Percentiles rank a stretch among this genome's conserved stretches.
Conservation (phyloP, 1,140 invertebrate genomes). For the Camponotus floridanus region DNA sequence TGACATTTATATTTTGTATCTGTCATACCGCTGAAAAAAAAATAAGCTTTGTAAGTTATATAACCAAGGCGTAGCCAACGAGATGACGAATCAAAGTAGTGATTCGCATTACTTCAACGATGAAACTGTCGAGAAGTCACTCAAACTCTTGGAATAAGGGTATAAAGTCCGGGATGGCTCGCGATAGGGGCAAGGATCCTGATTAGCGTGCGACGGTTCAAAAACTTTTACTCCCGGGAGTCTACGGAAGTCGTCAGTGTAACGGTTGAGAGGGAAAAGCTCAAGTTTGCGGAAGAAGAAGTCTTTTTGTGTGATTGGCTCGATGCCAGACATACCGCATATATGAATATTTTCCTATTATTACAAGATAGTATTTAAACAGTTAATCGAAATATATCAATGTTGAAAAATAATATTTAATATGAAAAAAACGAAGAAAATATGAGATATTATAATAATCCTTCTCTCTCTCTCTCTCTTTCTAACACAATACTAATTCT, state of each 20-base stretch:
- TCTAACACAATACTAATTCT: too few relatives aligned
- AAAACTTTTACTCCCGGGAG: slow-evolving; percentile 74
- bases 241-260: slow-evolving; percentile 66
- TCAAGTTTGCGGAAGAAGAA: slow-evolving; percentile 61
- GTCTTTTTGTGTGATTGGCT: slow-evolving; percentile 74
- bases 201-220: slow-evolving; percentile 76
- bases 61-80: background rate
- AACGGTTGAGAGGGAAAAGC: slow-evolving; percentile 50
- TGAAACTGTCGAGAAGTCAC: background rate
- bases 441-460: background rate
- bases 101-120: slow-evolving; percentile 24
- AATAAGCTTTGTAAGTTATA: background rate
- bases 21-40: background rate
- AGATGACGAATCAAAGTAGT: background rate
- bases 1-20: slow-evolving; percentile 10
- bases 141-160: slow-evolving; percentile 2
- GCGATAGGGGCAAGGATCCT: slow-evolving; percentile 59
- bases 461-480: too few relatives aligned
- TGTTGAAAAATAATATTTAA: slow-evolving; percentile 59
- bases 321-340: slow-evolving; percentile 73
- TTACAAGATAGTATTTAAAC: slow-evolving; percentile 75
- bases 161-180: slow-evolving; percentile 34
- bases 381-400: slow-evolving; percentile 76
- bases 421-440: background rate
- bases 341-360: slow-evolving; percentile 55